Evolutionary conservation across 2,888 invertebrate genomes (phyloP).

Genomic region (Drosophila antonietae): DNA sequence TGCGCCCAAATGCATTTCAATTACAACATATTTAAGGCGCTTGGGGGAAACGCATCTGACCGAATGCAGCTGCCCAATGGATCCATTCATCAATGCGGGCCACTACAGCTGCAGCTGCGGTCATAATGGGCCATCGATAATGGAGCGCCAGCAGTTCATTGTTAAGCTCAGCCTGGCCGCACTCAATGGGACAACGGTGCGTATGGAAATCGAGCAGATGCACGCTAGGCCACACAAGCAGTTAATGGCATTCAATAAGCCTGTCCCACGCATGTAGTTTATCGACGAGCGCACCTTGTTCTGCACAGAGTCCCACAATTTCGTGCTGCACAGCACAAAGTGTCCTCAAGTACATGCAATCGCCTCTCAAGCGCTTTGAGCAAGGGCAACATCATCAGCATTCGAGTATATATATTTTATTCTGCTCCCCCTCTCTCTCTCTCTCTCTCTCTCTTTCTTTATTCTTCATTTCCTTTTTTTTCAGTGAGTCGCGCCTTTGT

Average conservation of each 20-base stretch:
- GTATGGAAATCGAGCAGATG: constrained; percentile 33
- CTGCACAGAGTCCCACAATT: background rate
- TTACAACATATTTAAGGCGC: constrained; percentile 71
- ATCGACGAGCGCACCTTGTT: constrained; percentile 5
- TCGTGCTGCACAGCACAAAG: constrained; percentile 27
- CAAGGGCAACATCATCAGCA: constrained; percentile 22
- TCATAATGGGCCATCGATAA: constrained; percentile 57
- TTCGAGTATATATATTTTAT: constrained; percentile 11
- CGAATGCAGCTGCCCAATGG: constrained; percentile 35
- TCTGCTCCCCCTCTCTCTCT: background rate
- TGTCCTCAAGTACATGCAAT: constrained; percentile 28
- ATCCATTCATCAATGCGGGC: constrained; percentile 51
- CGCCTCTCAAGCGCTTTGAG: constrained; percentile 18
- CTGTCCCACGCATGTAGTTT: constrained; percentile 10
- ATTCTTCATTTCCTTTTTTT: background rate
- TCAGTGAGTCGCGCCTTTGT: constrained; percentile 32
- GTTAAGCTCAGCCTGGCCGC: constrained; percentile 41
- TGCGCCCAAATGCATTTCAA: constrained; percentile 74
- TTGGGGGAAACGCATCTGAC: constrained; percentile 21
- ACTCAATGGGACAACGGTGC: constrained; percentile 33
- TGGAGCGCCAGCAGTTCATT: constrained; percentile 42
- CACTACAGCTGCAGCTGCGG: constrained; percentile 14
- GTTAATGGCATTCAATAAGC: constrained; percentile 27
- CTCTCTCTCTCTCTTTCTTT: too few relatives aligned
- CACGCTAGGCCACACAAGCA: constrained; percentile 18